Base-by-base conservation (phyloP, 2,113 vertebrate genomes). In the Periophthalmus modestus region DNA sequence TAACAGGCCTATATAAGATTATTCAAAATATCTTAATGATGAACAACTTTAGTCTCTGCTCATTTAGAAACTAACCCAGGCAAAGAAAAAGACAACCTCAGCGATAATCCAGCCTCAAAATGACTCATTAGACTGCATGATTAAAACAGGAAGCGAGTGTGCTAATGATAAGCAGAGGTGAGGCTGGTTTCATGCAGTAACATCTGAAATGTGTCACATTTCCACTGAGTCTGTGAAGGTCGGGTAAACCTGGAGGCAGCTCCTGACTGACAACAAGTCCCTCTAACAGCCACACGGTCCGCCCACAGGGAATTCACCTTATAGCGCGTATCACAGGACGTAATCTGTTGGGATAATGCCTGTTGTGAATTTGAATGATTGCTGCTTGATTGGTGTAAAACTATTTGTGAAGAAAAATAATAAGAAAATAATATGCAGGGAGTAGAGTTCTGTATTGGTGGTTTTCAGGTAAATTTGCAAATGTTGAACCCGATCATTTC, bases 171-270 rank as follows among this genome's bases (percentile, higher is more conserved):
- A 36, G 54, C 78, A 36, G 70, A 18, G 23, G 58, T 80, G 46
- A 34, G 16, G 7, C 48, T 13, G 1, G 65, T 3, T 74, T 75
- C 66, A 79, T 77, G 23, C 23, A 34, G 47, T 54, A 2, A 55
- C 16, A 79, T 68, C 85, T 81, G 86, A 82, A 86, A 79, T 77
- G 54, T 66, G 74, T 77, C 71, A 90, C 85, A 87, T 87, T 90
- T 88, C 73, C 77, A 86, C 70, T 71, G 13, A 18, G 54, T 36
- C 70, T 24, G 70, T 6, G 62, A 87, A 85, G 83, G 85, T 85
- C 85, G 83, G 71, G 68, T 73, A 69, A 70, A 67, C 71, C 57
- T 36, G 39, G 36, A 48, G 66, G 13, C 4, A 55, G 61, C 77
- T 76, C 75, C 72, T 55, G 73, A 71, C 52, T 47, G 58, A 50